Conservation (phyloP, 2,113 vertebrate species). For the Cyrtonyx montezumae region DNA sequence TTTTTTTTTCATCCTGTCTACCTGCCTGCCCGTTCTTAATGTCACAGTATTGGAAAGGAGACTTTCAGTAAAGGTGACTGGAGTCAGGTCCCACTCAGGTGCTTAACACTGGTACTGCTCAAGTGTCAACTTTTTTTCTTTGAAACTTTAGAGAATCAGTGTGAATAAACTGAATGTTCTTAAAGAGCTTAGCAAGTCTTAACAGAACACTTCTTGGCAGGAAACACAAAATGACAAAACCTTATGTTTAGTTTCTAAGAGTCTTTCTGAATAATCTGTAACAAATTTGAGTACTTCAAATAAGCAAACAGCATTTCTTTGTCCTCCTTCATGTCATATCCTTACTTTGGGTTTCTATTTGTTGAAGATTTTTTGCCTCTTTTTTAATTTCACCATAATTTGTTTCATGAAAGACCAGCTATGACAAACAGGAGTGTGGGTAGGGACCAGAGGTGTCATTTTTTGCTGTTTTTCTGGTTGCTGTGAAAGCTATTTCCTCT, state of each 20-base stretch:
- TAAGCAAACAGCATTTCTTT: not conserved
- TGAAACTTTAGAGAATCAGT: not conserved
- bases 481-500: not conserved
- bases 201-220: not conserved
- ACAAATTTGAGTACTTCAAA: not conserved
- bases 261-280: not conserved
- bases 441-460: not conserved
- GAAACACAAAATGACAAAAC: not conserved
- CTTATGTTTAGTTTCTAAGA: not conserved
- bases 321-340: not conserved
- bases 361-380: not conserved
- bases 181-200: not conserved
- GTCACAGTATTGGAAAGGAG: not conserved
- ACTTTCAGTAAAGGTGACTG: not conserved
- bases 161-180: not conserved
- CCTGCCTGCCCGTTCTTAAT: not conserved
- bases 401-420: not conserved
- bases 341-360: not conserved
- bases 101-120: not conserved
- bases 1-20: not conserved
- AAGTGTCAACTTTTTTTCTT: not conserved
- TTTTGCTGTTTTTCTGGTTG: not conserved
- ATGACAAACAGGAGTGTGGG: not conserved
- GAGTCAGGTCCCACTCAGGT: not conserved
- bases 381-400: fast-evolving